Evolutionary conservation across 2,113 vertebrate genomes (phyloP), one percentile per base, ranked within the genome.

Genomic region (Cricetomys ansorgei): DNA sequence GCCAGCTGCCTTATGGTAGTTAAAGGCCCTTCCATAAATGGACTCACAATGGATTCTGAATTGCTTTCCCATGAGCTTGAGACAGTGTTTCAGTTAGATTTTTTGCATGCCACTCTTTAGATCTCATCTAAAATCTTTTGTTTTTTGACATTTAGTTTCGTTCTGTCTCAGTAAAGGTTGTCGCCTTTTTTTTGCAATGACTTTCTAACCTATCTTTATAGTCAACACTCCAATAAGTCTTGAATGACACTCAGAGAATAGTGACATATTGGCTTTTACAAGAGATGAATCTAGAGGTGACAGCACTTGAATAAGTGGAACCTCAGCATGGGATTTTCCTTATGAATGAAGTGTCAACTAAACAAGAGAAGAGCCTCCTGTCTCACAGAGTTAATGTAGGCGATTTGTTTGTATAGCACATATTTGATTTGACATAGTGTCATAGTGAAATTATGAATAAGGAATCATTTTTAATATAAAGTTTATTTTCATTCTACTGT

Each of bases 141-240:
- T 98, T 98, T 97, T 97, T 88, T 98, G 98, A 98, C 98, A 98
- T 98, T 98, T 98, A 97, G 69, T 96, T 93, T 97, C 96, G 34
- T 91, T 98, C 96, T 84, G 70, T 97, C 91, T 75, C 88, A 69
- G 81, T 84, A 98, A 98, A 98, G 98, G 97, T 98, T 98, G 98
- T 92, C 97, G 67, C 15, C n/a, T 94, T 96, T 92, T 88, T 96
- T 91, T 81, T 45, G 55, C 90, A 6, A 11, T 95, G 97, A 96
- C 97, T 98, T 97, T 98, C 97, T 98, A 98, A 98, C 98, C 98
- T 97, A 96, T 98, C 97, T 98, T 98, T 97, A 97, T 98, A 98
- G 98, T 96, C 97, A 98, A 97, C 90, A 31, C 50, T 98, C 97
- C 97, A 98, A 97, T 98, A 98, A 98, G 97, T 97, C 97, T 98